Conservation (phyloP, 2,113 vertebrate species). For the Cervus canadensis region DNA sequence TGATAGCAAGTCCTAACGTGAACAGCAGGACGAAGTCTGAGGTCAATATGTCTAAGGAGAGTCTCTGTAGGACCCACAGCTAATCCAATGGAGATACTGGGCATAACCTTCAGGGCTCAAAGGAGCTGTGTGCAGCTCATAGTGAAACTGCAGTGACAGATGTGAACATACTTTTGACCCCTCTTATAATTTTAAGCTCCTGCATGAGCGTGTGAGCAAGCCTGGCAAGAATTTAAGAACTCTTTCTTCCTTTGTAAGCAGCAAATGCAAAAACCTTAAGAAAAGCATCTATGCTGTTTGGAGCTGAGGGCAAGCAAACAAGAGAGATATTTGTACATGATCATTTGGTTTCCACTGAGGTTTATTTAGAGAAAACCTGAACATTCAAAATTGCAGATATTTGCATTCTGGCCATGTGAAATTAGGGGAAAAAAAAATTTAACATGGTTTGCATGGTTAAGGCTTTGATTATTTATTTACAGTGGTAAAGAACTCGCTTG, state of each 20-base stretch:
- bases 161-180: fast-evolving
- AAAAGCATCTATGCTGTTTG: background rate
- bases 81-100: fast-evolving
- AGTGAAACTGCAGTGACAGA: no score
- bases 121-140: fast-evolving
- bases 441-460: background rate
- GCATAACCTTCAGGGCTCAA: background rate
- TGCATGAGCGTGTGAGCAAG: background rate
- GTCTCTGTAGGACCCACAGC: background rate
- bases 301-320: background rate
- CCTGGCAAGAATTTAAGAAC: background rate
- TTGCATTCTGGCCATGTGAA: background rate
- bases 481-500: background rate
- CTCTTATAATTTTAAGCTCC: background rate
- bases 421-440: background rate
- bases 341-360: background rate
- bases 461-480: background rate
- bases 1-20: background rate
- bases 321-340: background rate
- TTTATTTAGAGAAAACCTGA: background rate
- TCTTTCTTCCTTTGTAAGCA: background rate
- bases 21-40: background rate
- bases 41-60: background rate
- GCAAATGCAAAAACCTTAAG: background rate
- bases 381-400: background rate